These are phyloP conservation scores for Drosophila yooni DNA, from an alignment of 2,888 invertebrate species.

Conservation along the genomic window DNA sequence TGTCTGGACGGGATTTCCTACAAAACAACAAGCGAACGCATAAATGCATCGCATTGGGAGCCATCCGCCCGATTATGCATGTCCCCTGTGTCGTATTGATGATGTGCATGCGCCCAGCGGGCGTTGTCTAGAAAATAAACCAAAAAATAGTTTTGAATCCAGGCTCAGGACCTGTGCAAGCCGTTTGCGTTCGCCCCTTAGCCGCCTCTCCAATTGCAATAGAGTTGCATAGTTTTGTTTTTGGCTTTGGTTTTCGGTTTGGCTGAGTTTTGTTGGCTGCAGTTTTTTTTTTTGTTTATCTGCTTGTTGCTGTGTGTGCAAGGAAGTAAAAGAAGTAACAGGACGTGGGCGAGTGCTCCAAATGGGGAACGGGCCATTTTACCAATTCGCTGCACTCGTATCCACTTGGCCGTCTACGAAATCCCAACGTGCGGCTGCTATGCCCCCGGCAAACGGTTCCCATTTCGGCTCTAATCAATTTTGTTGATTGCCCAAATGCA, in stretches of 20 bases:
- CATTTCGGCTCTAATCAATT: slow-evolving; percentile 69
- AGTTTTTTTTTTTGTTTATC: slow-evolving; percentile 20
- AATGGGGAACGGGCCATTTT: slow-evolving; percentile 52
- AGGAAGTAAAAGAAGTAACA: slow-evolving; percentile 4
- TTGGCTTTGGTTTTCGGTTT: slow-evolving; percentile 46
- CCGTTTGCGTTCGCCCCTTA: slow-evolving; percentile 6
- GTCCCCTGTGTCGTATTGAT: slow-evolving; percentile 75
- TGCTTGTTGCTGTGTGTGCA: background rate
- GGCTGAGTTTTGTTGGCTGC: slow-evolving; percentile 44
- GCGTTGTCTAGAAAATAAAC: slow-evolving; percentile 52
- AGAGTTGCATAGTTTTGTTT: slow-evolving; percentile 64
- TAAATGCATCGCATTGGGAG: slow-evolving; percentile 69
- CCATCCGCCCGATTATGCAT: slow-evolving; percentile 76
- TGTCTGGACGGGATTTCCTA: slow-evolving; percentile 79
- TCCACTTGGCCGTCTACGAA: slow-evolving; percentile 39
- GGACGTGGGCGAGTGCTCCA: background rate
- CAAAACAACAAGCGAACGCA: slow-evolving; percentile 40
- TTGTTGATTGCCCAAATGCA: slow-evolving; percentile 71
- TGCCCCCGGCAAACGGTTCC: slow-evolving; percentile 15
- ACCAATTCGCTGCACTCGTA: slow-evolving; percentile 69
- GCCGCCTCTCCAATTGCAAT: slow-evolving; percentile 28
- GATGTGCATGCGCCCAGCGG: slow-evolving; percentile 50
- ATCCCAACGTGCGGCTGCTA: slow-evolving; percentile 34
- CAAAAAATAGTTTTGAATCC: slow-evolving; percentile 54
- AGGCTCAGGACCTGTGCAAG: slow-evolving; percentile 16